These are phyloP conservation scores for Hyaena hyaena DNA, from an alignment of 2,113 vertebrate species.

Conservation along the genomic window DNA sequence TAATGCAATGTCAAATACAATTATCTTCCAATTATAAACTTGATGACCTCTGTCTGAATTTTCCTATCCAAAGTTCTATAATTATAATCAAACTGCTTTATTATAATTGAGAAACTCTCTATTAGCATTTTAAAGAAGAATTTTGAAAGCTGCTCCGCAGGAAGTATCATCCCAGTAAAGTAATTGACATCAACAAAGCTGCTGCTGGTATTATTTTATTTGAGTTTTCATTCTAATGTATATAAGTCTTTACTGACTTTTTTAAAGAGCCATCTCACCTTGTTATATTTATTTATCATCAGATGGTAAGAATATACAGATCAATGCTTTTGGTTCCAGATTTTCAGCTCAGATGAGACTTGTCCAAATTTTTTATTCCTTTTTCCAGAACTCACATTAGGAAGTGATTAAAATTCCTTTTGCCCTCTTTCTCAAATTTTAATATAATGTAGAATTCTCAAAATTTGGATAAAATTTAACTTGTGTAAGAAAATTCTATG, in stretches of 20 bases:
- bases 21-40: slow-evolving; percentile 58
- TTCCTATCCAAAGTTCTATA: slow-evolving; percentile 44
- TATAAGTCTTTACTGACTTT: neutral
- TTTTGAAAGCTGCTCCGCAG: neutral
- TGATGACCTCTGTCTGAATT: slow-evolving; percentile 56
- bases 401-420: neutral
- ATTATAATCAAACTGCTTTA: slow-evolving; percentile 56
- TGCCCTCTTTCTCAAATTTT: neutral
- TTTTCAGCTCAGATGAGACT: neutral
- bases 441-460: neutral
- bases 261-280: neutral
- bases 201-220: neutral
- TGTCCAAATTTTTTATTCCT: neutral
- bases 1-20: slow-evolving; percentile 39
- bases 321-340: neutral
- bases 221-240: neutral
- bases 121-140: slow-evolving; percentile 55
- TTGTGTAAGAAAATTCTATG: neutral
- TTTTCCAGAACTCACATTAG: neutral
- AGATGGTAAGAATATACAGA: neutral
- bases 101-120: slow-evolving; percentile 11
- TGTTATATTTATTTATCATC: neutral
- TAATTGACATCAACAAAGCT: neutral
- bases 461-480: neutral
- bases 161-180: slow-evolving; percentile 47